phyloP scores from a whole-genome alignment of 35 echinoderm and acorn worm species.

The Lytechinus pictus region DNA sequence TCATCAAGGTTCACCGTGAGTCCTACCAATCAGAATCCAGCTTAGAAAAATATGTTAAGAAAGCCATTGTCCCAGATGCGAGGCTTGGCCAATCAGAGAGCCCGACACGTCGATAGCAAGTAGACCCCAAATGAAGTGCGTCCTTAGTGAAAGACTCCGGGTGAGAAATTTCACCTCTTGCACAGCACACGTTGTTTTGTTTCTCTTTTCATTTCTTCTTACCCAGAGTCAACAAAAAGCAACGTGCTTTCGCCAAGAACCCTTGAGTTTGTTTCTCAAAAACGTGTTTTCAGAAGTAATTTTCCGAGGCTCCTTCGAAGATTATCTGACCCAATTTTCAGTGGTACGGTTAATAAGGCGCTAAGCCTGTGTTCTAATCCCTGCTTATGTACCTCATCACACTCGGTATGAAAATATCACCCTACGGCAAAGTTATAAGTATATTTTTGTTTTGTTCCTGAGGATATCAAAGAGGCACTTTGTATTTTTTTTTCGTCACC shows the following conservation, averaged over 20 bases:
- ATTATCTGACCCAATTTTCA: constrained; percentile 38
- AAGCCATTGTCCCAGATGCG: neutral
- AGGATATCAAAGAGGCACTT: neutral
- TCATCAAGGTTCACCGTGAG: neutral
- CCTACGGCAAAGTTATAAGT: constrained; percentile 24
- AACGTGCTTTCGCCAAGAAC: constrained; percentile 14
- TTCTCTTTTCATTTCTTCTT: constrained; percentile 16
- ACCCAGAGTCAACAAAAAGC: constrained; percentile 44
- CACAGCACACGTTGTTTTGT: constrained; percentile 5
- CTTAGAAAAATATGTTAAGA: constrained; percentile 18
- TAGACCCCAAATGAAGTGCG: constrained; percentile 9
- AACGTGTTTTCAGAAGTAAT: constrained; percentile 44
- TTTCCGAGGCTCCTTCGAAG: constrained; percentile 17
- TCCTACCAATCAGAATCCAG: neutral
- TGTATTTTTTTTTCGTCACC: neutral
- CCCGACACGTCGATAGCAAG: neutral
- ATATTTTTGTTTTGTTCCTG: neutral
- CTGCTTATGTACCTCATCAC: constrained; percentile 22
- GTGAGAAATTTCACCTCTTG: constrained; percentile 18
- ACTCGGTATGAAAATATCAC: constrained; percentile 37
- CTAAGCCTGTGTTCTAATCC: neutral
- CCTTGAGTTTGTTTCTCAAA: constrained; percentile 34
- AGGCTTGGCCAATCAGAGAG: constrained; percentile 21
- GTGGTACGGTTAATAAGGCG: neutral
- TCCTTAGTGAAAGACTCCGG: neutral